Base-by-base conservation (phyloP, 2,888 invertebrate species). In the Meteorus cinctellus region DNA sequence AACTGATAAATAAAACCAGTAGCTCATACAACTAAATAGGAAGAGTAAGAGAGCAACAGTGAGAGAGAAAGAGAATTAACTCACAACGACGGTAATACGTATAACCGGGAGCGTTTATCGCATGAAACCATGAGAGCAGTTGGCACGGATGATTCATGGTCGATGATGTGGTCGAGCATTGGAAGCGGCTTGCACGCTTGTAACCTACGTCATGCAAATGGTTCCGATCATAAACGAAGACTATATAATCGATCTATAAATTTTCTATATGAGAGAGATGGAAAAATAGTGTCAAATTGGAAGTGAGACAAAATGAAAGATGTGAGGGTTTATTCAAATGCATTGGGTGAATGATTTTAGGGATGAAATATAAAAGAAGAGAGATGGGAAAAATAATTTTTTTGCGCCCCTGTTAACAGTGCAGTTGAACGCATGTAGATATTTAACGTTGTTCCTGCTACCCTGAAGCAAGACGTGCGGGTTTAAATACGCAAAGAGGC, bases 241-340 rank as follows among this genome's bases (percentile, higher is more conserved):
- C 88, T 79, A 82, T 55, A 55, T 89, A 89, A 89, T 89, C 89
- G 89, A 89, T 89, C 89, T 88, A 89, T 89, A 89, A 89, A 89
- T 89, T 88, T 89, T 87, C 86, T 88, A 86, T 86, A 81, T 55
- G 2, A 8, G 82, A 82, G 82, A 80, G 78, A 80, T 14, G 79
- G 62, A 78, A 76, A 69, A 73, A 76, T 77, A 74, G 79, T 60
- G 60, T 67, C 29, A 60, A 51, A 72, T 69, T 75, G 74, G 19
- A 19, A n/a, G 55, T n/a, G 55, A 55, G n/a, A 55, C n/a, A 55
- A 55, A 55, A 19, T 55, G 24, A 24, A 55, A 55, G 19, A 55
- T 55, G 55, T 19, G 19, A 19, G 19, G 55, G 55, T n/a, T 55
- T 19, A 24, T 24, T 19, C n/a, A 1, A 14, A n/a, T 6, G 19